Conservation (phyloP, 2,797 vertebrate species). For the Taenioides sp. region DNA sequence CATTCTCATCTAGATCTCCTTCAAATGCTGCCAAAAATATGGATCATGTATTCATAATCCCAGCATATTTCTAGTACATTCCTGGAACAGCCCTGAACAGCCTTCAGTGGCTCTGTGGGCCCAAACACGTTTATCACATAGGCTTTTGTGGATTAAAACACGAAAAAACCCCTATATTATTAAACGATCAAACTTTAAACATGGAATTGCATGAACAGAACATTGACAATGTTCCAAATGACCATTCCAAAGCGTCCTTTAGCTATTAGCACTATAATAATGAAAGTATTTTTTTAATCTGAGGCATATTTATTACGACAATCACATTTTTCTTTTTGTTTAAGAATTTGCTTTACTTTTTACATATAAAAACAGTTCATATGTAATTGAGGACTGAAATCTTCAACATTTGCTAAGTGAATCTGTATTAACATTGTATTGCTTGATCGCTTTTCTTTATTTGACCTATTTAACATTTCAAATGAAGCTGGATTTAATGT, state of each 20-base stretch:
- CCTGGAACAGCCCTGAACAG: neutral
- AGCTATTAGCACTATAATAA: neutral
- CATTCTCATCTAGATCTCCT: too few species aligned
- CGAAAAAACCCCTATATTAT: neutral
- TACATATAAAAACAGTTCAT: too few species aligned
- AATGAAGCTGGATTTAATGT: too few species aligned
- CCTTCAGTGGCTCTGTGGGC: neutral
- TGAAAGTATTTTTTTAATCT: neutral
- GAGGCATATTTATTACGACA: neutral
- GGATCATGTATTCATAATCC: neutral
- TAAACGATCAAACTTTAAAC: neutral
- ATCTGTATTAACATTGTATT: too few species aligned
- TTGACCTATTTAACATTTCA: too few species aligned
- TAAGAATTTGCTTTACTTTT: too few species aligned
- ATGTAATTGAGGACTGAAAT: too few species aligned
- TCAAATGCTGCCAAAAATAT: neutral
- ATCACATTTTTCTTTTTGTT: neutral
- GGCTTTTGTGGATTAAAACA: neutral
- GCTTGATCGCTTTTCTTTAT: too few species aligned
- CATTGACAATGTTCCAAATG: neutral
- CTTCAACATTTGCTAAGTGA: too few species aligned
- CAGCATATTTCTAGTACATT: neutral
- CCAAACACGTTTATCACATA: slow-evolving; percentile 1
- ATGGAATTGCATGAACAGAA: neutral
- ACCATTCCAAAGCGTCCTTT: neutral